A percentile compares a stretch with the other conserved stretches of the same genome.
phyloP scores from a whole-genome alignment of 2,113 vertebrate genomes.

The Opisthocomus hoazin region DNA sequence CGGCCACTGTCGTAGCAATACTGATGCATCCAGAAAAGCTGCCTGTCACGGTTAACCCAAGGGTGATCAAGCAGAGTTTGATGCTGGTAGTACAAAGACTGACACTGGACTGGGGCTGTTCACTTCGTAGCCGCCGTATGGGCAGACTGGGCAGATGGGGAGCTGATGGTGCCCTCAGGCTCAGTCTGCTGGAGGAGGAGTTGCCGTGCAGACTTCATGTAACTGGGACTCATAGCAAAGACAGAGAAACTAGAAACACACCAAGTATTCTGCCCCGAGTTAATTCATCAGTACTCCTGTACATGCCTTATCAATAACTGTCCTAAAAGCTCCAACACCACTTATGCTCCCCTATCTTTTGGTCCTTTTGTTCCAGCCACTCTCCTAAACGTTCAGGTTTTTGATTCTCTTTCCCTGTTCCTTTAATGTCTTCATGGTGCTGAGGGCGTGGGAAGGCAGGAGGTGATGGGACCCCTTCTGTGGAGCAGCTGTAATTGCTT shows the following conservation, averaged over 20 bases:
- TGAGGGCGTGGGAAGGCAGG: neutral
- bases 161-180: neutral
- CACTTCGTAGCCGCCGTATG: fast-evolving
- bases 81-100: neutral
- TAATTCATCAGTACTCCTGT: neutral
- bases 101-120: neutral
- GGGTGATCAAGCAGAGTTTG: neutral
- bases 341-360: neutral
- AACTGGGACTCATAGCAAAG: neutral
- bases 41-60: neutral
- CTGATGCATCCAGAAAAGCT: neutral
- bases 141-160: neutral
- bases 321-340: neutral
- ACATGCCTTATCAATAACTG: neutral
- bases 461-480: conserved; percentile 18
- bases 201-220: neutral
- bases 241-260: neutral
- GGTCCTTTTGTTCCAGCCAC: neutral
- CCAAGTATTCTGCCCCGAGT: fast-evolving
- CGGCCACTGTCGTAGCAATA: neutral
- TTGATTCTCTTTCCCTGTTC: neutral
- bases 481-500: conserved; percentile 37
- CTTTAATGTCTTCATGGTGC: neutral
- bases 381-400: neutral
- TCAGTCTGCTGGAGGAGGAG: neutral